phyloP scores from a whole-genome alignment of 2,113 vertebrate species.

The Corydoras maculifer region DNA sequence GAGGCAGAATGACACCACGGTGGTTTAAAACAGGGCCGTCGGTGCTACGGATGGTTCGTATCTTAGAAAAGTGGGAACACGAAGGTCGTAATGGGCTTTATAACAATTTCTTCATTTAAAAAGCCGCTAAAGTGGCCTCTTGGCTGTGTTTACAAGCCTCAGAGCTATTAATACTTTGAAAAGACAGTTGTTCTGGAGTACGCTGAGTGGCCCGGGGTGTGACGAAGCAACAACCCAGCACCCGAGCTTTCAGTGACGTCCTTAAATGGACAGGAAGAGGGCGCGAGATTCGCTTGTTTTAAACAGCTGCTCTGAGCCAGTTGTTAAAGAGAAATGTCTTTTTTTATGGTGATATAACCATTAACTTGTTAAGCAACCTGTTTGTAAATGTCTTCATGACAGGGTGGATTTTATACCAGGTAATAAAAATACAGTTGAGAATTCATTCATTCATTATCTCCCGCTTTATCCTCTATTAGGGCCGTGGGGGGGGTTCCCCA shows the following conservation, averaged over 20 bases:
- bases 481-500: too few relatives aligned
- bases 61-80: not conserved
- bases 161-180: conserved; percentile 21
- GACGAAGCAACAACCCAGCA: not conserved
- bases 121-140: not conserved
- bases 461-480: too few relatives aligned
- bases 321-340: conserved; percentile 60
- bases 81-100: too few relatives aligned
- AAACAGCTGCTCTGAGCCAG: conserved; percentile 60
- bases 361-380: conserved; percentile 45
- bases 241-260: conserved; percentile 50
- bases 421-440: too few relatives aligned
- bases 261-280: conserved; percentile 61
- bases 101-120: too few relatives aligned
- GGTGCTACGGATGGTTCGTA: not conserved
- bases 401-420: too few relatives aligned
- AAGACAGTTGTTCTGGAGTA: conserved; percentile 40
- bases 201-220: conserved; percentile 30
- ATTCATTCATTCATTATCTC: too few relatives aligned
- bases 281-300: conserved; percentile 48
- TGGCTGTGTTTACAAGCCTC: conserved; percentile 7
- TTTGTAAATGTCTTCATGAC: not conserved
- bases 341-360: conserved; percentile 23
- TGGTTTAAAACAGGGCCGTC: conserved; percentile 8
- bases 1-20: not conserved